phyloP scores from a whole-genome alignment of 2,113 vertebrate genomes.

The Callospermophilus lateralis region DNA sequence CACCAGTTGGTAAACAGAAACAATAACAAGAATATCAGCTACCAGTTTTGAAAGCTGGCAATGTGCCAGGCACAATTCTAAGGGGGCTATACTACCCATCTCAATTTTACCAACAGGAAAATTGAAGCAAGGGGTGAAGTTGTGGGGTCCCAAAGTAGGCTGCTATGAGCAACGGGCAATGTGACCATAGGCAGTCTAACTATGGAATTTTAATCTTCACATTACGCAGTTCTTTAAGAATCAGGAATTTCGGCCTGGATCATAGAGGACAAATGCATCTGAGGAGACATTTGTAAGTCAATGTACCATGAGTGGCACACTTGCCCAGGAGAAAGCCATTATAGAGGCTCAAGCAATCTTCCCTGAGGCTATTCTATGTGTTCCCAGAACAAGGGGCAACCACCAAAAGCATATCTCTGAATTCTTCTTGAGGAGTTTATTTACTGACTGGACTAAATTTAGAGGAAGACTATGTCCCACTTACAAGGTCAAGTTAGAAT shows the following conservation, averaged over 20 bases:
- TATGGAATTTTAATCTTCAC: neutral
- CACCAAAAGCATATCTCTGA: neutral
- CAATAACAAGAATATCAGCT: neutral
- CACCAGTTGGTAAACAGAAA: neutral
- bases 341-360: neutral
- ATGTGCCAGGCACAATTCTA: neutral
- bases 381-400: neutral
- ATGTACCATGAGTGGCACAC: neutral
- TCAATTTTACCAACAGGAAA: constrained; percentile 3
- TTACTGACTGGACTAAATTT: neutral
- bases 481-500: neutral
- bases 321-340: neutral
- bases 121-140: neutral
- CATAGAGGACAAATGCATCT: neutral
- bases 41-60: neutral
- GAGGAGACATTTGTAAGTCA: neutral
- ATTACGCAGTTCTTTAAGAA: neutral
- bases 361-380: neutral
- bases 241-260: neutral
- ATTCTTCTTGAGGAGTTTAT: neutral
- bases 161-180: rapidly evolving
- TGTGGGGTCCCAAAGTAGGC: neutral
- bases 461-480: neutral
- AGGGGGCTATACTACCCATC: rapidly evolving
- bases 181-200: neutral